Evolutionary conservation across 30 jellyfish, hydroid and myxozoan genomes (phyloP).

Genomic region (Pelagia noctiluca): DNA sequence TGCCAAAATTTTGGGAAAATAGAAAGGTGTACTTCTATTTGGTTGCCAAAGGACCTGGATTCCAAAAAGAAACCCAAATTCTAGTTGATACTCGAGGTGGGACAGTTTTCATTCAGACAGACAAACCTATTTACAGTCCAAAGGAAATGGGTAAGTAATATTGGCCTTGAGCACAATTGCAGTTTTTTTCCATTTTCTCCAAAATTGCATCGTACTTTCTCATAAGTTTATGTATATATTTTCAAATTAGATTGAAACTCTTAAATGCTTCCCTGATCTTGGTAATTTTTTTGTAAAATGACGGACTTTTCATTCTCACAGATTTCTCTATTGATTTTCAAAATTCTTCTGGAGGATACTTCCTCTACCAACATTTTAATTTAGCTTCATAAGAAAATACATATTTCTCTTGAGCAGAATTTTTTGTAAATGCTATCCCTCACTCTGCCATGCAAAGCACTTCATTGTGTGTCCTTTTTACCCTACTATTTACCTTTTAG

Average conservation of each 20-base stretch:
- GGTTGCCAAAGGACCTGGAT: slow-evolving; percentile 52
- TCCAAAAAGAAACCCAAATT: slow-evolving; percentile 53
- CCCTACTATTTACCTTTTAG: slow-evolving; percentile 18
- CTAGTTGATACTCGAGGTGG: slow-evolving; percentile 49
- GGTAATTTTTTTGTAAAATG: too few species aligned
- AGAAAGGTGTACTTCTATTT: slow-evolving; percentile 29
- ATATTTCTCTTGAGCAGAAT: too few species aligned
- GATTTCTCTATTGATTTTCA: too few species aligned
- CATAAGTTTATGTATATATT: too few species aligned
- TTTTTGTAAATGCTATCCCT: too few species aligned
- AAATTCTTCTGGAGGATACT: too few species aligned
- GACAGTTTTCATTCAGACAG: slow-evolving; percentile 79
- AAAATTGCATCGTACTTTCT: too few species aligned
- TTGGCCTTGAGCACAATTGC: background rate
- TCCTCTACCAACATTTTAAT: too few species aligned
- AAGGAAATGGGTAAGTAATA: slow-evolving; percentile 48
- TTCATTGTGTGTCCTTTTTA: background rate
- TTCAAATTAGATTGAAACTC: too few species aligned
- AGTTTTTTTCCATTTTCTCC: background rate
- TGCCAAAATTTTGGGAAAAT: slow-evolving; percentile 42
- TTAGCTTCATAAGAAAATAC: too few species aligned
- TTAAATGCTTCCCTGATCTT: too few species aligned
- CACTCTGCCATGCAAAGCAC: background rate
- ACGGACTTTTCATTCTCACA: too few species aligned
- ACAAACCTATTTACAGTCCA: slow-evolving; percentile 83